These are phyloP conservation scores for Sebastes cheni DNA, from an alignment of 2,797 vertebrate genomes.

Conservation along the genomic window DNA sequence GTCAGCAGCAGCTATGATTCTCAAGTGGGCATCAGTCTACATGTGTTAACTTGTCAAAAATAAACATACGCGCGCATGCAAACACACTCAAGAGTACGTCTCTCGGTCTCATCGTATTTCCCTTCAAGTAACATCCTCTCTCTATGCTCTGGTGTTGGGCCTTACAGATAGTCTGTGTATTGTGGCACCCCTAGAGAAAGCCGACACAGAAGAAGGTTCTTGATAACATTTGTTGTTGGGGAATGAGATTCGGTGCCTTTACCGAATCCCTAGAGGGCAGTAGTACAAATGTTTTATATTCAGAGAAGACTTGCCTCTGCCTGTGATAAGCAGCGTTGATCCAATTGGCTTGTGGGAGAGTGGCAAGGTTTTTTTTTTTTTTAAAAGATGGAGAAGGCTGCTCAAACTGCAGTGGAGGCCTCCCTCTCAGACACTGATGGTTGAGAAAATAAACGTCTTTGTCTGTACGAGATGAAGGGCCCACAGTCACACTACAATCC, in stretches of 20 bases:
- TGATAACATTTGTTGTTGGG: constrained; percentile 67
- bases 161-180: constrained; percentile 36
- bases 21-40: constrained; percentile 42
- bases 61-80: constrained; percentile 29
- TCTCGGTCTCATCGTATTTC: constrained; percentile 35
- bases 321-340: constrained; percentile 65
- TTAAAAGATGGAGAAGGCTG: constrained; percentile 17
- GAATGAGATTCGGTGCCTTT: constrained; percentile 67
- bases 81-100: constrained; percentile 1
- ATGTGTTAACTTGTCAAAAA: constrained; percentile 56
- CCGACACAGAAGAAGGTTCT: constrained; percentile 54
- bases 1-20: constrained; percentile 4
- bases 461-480: constrained; percentile 28
- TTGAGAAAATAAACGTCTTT: constrained; percentile 6
- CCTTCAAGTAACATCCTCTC: constrained; percentile 41
- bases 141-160: neutral
- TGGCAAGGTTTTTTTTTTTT: constrained; percentile 24
- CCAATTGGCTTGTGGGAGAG: constrained; percentile 56
- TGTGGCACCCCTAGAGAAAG: constrained; percentile 48
- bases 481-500: constrained; percentile 37
- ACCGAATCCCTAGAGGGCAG: constrained; percentile 74
- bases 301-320: constrained; percentile 55
- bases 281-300: constrained; percentile 73
- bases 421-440: constrained; percentile 18
- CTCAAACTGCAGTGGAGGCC: constrained; percentile 21